Base-by-base conservation (phyloP, 2,797 vertebrate genomes). In the Enteromius viviparus region DNA sequence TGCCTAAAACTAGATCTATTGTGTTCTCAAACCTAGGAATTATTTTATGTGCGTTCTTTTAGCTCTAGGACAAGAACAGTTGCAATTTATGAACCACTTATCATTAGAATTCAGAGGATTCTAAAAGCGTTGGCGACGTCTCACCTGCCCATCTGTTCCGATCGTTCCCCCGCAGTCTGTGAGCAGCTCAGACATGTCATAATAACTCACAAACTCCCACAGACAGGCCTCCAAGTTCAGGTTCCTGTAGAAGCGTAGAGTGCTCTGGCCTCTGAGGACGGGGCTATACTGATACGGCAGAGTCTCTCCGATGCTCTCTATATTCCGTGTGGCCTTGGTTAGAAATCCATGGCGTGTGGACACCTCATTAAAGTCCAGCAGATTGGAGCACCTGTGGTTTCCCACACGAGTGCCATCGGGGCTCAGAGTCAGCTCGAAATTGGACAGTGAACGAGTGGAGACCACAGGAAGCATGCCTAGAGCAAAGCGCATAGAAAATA, bases 171-270 rank as follows among this genome's bases (percentile, higher is more conserved):
- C 97, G 9, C 97, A 99, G 87, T 97, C 96, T 0, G 94, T 94
- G 75, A 99, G 96, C 60, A 99, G 96, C 89, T 99, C 97, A 0
- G 97, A 98, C 97, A 98, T 96, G 92, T 97, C 94, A 74, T 97
- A 98, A 91, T 96, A 97, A 94, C 95, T 96, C 82, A 88, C 93
- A 80, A 99, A 99, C 91, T 97, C 96, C 97, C 97, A 99, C 1
- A 97, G 89, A 78, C 97, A 99, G 29, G 97, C 97, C 62, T 98
- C 97, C 68, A 98, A 92, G 89, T 98, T 96, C 77, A 98, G 94
- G 88, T 96, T 97, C 81, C 93, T 90, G 90, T 98, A 98, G 92
- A 98, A 99, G 37, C 96, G 96, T 72, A 98, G 86, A 0, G 96
- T 95, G 37, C 89, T 88, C 81, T 93, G 87, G 0, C 97, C 95